Evolutionary conservation across 2,888 invertebrate genomes (phyloP).

Genomic region (Embidobia sp.): DNA sequence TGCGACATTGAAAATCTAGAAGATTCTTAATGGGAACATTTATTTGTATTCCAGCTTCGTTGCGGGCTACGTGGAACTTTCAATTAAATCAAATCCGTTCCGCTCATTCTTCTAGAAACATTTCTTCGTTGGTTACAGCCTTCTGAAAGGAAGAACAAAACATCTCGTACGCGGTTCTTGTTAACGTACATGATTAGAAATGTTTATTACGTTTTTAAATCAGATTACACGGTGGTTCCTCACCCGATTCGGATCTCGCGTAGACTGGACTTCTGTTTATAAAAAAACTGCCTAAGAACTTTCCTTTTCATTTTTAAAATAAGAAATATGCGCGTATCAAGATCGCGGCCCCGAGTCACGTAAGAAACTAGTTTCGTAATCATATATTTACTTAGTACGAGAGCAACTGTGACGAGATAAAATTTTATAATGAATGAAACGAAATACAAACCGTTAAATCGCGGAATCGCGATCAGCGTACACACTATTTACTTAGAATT

Average conservation of each 20-base stretch:
- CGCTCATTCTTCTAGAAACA: too few relatives aligned
- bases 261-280: constrained; percentile 20
- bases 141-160: too few relatives aligned
- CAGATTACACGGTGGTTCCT: constrained; percentile 28
- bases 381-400: constrained; percentile 42
- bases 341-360: constrained; percentile 49
- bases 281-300: constrained; percentile 33
- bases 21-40: too few relatives aligned
- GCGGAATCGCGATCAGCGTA: constrained; percentile 36
- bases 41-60: too few relatives aligned
- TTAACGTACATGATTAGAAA: not conserved
- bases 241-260: constrained; percentile 35
- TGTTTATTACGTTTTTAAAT: constrained; percentile 14
- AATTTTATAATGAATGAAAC: constrained; percentile 57
- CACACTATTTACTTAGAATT: constrained; percentile 28
- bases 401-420: constrained; percentile 56
- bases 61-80: too few relatives aligned
- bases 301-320: constrained; percentile 50
- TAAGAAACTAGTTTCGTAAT: constrained; percentile 55
- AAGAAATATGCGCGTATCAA: constrained; percentile 45
- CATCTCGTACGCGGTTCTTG: not conserved
- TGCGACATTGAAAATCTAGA: too few relatives aligned
- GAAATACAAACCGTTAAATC: constrained; percentile 45
- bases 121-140: too few relatives aligned
- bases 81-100: too few relatives aligned